Percentiles rank a stretch among this genome's conserved stretches.
These are phyloP conservation scores for Protophormia terraenovae DNA, from an alignment of 2,888 invertebrate species.

Conservation along the genomic window DNA sequence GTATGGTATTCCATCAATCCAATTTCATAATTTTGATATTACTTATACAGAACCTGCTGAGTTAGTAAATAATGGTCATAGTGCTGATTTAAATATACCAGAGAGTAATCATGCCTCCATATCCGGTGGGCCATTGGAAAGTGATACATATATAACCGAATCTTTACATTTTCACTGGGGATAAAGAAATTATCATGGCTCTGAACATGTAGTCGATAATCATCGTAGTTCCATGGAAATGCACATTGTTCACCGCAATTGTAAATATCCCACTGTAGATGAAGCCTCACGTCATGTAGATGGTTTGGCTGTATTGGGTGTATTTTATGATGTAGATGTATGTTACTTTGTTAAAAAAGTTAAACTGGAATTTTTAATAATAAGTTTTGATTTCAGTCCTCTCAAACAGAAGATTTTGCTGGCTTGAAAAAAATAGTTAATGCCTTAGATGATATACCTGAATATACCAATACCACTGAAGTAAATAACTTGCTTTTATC, in stretches of 20 bases:
- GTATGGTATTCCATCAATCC: not conserved
- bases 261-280: constrained; percentile 62
- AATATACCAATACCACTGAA: constrained; percentile 45
- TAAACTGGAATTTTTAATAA: no score
- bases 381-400: not conserved
- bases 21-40: not conserved
- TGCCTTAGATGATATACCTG: constrained; percentile 47
- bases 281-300: constrained; percentile 63
- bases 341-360: no score
- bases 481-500: constrained; percentile 51
- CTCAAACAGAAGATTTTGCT: constrained; percentile 13
- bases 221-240: constrained; percentile 69
- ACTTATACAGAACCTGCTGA: not conserved
- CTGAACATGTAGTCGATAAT: constrained; percentile 70
- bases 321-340: constrained; percentile 42
- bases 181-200: constrained; percentile 66
- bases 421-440: constrained; percentile 57
- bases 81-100: not conserved
- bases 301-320: constrained; percentile 68
- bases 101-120: not conserved
- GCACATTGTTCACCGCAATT: constrained; percentile 71
- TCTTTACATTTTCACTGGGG: constrained; percentile 71
- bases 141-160: constrained; percentile 33
- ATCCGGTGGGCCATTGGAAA: not conserved
- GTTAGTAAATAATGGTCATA: not conserved